Base-by-base conservation (phyloP, 2,888 invertebrate species). In the Zootermopsis nevadensis region DNA sequence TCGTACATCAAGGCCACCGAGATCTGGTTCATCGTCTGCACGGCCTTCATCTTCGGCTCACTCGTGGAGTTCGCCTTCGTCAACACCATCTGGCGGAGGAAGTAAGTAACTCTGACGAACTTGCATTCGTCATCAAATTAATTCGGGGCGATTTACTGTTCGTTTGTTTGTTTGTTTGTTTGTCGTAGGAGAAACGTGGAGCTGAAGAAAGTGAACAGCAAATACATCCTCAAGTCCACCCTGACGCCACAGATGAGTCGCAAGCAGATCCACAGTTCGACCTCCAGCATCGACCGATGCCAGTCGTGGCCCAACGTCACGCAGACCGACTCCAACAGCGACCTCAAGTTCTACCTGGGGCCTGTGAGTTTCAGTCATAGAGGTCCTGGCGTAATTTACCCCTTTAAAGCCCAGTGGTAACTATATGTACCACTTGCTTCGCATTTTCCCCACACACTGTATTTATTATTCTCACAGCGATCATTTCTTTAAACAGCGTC, bases 1-100 rank as follows among this genome's bases (percentile, higher is more conserved):
- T 96, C 96, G 2, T 97, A 97, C 87, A 96, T 97, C 85, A 97
- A 97, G 90, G 95, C 96, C 3, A 96, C 96, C 85, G 97, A 97
- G 89, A 95, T 97, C 85, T 97, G 97, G 96, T 97, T 97, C 89
- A 90, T 97, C 82, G 96, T 94, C 8, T 96, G 96, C 87, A 95
- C 94, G 1, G 93, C 94, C 74, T 96, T 97, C 87, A 95, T 97
- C 86, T 96, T 97, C 89, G 94, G 95, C 30, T 96, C 96, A 22
- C 92, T 97, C 88, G 94, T 96, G 0, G 96, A 97, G 88, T 97
- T 97, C 87, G 96, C 97, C 8, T 97, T 97, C 87, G 97, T 97
- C 72, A 97, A 97, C 88, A 96, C 95, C 12, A 96, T 97, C 88
- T 97, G 96, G 94, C 92, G 96, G 83, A 92, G 96, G 88, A 95